Conservation (phyloP, 2,113 vertebrate species). For the Serranochromis macrocephalus region DNA sequence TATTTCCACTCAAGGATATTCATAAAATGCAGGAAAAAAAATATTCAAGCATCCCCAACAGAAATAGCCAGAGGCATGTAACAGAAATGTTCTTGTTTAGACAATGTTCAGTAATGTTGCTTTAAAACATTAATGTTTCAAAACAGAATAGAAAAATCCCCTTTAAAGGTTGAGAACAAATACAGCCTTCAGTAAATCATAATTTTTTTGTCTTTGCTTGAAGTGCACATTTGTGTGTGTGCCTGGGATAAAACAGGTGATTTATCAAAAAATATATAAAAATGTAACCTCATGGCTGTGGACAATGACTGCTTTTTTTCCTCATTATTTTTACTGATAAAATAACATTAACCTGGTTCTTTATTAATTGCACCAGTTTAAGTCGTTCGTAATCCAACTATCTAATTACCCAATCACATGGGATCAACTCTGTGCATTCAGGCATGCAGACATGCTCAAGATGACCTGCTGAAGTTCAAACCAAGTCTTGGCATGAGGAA, state of each 20-base stretch:
- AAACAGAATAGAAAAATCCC: not conserved
- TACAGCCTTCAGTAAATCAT: not conserved
- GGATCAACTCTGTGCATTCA: not conserved
- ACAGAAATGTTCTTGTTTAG: not conserved
- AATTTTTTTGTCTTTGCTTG: not conserved
- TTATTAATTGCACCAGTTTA: not conserved
- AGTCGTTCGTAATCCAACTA: not conserved
- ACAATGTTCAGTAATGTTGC: not conserved
- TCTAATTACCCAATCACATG: not conserved
- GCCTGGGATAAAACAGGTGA: not conserved
- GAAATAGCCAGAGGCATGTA: not conserved
- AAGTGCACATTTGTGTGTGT: not conserved
- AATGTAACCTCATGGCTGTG: not conserved
- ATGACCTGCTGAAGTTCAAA: not conserved
- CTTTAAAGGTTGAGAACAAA: not conserved
- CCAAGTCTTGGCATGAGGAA: not conserved
- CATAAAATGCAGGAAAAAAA: not conserved
- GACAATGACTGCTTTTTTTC: not conserved
- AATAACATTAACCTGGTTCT: not conserved
- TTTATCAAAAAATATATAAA: not conserved
- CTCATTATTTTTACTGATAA: not conserved
- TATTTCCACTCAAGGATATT: conserved; percentile 2
- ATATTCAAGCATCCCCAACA: not conserved
- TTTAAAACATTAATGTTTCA: not conserved
- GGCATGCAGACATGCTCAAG: not conserved